Base-by-base conservation (phyloP, 2,888 invertebrate genomes). In the Dasysyrphus tricinctus region DNA sequence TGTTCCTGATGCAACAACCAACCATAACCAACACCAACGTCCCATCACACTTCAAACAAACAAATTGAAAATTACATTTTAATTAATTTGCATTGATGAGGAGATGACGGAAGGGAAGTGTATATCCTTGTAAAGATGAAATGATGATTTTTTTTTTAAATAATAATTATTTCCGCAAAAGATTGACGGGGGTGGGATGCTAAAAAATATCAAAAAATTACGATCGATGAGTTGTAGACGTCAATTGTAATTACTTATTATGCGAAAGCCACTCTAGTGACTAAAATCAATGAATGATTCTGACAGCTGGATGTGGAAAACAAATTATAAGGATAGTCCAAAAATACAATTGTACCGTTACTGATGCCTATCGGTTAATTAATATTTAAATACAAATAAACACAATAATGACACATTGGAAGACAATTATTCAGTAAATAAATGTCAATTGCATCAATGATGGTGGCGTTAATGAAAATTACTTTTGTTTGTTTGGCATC, bases 61-160 rank as follows among this genome's bases (percentile, higher is more conserved):
- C 59, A 74, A 78, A 78, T 74, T 81, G 73, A 67, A 77, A 85
- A 85, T 74, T 81, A 63, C 77, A 81, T 85, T 85, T 81, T 78
- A 81, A 86, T 85, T 85, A 85, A 81, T 81, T 86, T 74, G 63
- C 69, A 84, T 82, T 65, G 67, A 78, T 59, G 59, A 24, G 67
- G 16, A 73, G 67, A 57, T 70, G 63, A 32, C 37, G 49, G 44
- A 74, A 42, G 11, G 72, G 72, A 76, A 59, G 54, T 39, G 69
- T 69, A 37, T 49, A 37, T 49, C 51, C 59, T 51, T 70, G 37
- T 39, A 51, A 34, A 59, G 47, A 65, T 65, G 19, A 39, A 74
- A 73, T 57, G 63, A 44, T 63, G 59, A n/a, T 34, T 61, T 42
- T 24, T 44, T 57, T 67, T 32, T n/a, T n/a, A n/a, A 69, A 39